phyloP scores from a whole-genome alignment of 2,113 vertebrate species.

The Rhadina sibilatrix region DNA sequence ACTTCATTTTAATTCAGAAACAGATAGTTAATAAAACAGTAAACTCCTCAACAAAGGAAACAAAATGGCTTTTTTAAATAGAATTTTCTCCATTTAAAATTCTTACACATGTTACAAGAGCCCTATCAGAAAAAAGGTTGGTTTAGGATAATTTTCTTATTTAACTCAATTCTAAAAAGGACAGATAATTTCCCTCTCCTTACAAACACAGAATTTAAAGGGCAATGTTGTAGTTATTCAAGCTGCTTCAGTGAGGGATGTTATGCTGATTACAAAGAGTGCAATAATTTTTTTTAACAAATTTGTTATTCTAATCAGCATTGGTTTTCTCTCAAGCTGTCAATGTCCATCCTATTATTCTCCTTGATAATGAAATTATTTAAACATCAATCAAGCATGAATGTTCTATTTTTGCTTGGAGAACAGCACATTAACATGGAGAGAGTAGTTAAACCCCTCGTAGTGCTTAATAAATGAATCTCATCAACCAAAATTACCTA shows the following conservation, averaged over 20 bases:
- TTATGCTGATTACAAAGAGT: constrained; percentile 56
- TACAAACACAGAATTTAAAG: constrained; percentile 48
- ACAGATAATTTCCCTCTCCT: constrained; percentile 22
- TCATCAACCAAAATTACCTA: constrained; percentile 12
- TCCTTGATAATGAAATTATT: constrained; percentile 75
- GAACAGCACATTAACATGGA: constrained; percentile 38
- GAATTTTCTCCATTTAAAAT: neutral
- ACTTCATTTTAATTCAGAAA: neutral
- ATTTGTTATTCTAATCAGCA: constrained; percentile 67
- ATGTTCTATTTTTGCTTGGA: constrained; percentile 55
- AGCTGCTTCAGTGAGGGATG: constrained; percentile 33
- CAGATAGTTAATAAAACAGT: neutral
- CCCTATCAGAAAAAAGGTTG: neutral
- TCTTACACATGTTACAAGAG: neutral
- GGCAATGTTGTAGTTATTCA: constrained; percentile 27
- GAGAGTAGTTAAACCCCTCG: constrained; percentile 31
- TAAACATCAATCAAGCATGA: constrained; percentile 66
- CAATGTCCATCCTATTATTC: constrained; percentile 73
- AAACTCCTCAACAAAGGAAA: neutral
- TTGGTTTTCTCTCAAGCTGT: constrained; percentile 70
- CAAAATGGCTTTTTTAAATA: neutral
- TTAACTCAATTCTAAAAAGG: neutral
- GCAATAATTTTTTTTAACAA: neutral
- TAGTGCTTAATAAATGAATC: constrained; percentile 46
- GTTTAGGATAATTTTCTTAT: neutral